Conservation (phyloP, 2,888 invertebrate species). For the Synanthedon myopaeformis region DNA sequence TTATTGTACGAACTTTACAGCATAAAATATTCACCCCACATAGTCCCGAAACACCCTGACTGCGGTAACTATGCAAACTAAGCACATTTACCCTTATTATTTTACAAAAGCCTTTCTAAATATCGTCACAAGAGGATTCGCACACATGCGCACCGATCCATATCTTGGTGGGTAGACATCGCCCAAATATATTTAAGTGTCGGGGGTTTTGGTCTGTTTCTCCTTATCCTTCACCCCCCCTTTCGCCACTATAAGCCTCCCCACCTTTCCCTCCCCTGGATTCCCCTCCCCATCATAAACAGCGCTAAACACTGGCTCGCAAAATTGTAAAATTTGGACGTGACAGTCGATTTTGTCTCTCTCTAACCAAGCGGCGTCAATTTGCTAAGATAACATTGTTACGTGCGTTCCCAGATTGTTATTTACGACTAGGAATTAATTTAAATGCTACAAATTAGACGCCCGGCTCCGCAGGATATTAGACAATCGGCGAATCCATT, state of each 20-base stretch:
- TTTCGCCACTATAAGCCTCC: slow-evolving; percentile 47
- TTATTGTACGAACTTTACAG: not conserved
- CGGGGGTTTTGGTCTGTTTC: slow-evolving; percentile 49
- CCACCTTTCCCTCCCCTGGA: slow-evolving; percentile 13
- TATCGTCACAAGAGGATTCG: slow-evolving; percentile 30
- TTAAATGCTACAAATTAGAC: slow-evolving; percentile 34
- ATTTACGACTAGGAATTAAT: slow-evolving; percentile 49
- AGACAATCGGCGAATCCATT: slow-evolving; percentile 10
- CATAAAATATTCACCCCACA: slow-evolving; percentile 16
- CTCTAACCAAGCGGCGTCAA: slow-evolving; percentile 43
- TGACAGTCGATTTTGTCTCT: slow-evolving; percentile 32
- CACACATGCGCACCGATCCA: slow-evolving; percentile 37
- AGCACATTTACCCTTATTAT: slow-evolving; percentile 36
- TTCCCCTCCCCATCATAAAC: slow-evolving; percentile 46
- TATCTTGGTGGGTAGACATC: slow-evolving; percentile 49
- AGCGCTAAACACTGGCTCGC: slow-evolving; percentile 55
- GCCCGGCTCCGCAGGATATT: slow-evolving; percentile 21
- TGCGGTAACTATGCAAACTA: slow-evolving; percentile 21
- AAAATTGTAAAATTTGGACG: slow-evolving; percentile 60
- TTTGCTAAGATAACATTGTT: slow-evolving; percentile 62
- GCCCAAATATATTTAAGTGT: slow-evolving; percentile 61
- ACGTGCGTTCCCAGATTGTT: slow-evolving; percentile 20
- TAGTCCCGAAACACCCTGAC: slow-evolving; percentile 8
- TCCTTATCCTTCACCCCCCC: slow-evolving; percentile 55
- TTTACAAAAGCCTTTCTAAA: slow-evolving; percentile 45